Conservation (phyloP, 2,113 vertebrate species). For the Labeo rohita region DNA sequence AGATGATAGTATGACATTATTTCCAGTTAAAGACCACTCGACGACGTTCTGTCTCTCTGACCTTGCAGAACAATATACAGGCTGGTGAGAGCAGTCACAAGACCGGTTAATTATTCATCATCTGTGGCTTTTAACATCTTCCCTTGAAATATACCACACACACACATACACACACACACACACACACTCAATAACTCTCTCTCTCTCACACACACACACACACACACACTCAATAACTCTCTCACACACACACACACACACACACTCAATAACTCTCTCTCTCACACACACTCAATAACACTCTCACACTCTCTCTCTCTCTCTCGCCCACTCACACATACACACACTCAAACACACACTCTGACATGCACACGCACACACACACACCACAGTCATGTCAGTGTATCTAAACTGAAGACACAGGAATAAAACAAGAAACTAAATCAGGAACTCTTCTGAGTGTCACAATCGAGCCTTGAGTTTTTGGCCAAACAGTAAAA, state of each 20-base stretch:
- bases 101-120: constrained; percentile 68
- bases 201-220: no score
- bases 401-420: neutral
- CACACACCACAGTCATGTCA: neutral
- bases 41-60: constrained; percentile 26
- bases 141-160: constrained; percentile 14
- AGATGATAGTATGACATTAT: neutral
- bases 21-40: neutral
- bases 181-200: no score
- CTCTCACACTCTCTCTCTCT: neutral
- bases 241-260: no score
- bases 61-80: constrained; percentile 57
- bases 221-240: no score
- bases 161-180: neutral
- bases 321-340: neutral
- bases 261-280: neutral
- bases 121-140: constrained; percentile 37
- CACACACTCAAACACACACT: neutral
- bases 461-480: neutral
- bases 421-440: neutral
- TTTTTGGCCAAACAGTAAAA: neutral
- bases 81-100: constrained; percentile 51
- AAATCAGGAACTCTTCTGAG: neutral
- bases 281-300: neutral
- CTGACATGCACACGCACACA: no score